Conservation (phyloP, 2,888 invertebrate species). For the Eupithecia pulchellata region DNA sequence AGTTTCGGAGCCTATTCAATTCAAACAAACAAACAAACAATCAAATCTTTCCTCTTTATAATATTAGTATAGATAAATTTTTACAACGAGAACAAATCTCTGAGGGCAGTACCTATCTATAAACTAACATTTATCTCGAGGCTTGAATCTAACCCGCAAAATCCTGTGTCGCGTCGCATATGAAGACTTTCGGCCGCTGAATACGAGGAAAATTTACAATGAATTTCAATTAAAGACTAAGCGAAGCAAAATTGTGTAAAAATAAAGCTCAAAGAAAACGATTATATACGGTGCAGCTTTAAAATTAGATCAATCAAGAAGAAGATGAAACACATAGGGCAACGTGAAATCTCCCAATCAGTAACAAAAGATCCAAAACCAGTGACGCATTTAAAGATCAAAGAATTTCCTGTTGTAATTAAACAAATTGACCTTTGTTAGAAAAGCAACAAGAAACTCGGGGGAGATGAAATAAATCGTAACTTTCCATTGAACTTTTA, state of each 20-base stretch:
- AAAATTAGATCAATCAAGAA: constrained; percentile 2
- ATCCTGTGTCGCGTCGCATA: no score
- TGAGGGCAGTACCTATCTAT: no score
- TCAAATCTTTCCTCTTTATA: no score
- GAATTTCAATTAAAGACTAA: no score
- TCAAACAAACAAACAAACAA: no score
- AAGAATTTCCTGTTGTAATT: not conserved
- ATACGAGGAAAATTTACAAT: no score
- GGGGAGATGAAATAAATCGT: constrained; percentile 1
- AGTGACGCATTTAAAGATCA: constrained; percentile 9
- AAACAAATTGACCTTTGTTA: constrained; percentile 12
- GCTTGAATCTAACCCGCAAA: no score
- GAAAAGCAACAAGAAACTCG: not conserved
- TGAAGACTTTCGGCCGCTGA: no score
- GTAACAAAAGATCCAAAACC: not conserved
- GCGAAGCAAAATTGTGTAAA: not conserved
- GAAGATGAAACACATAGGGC: not conserved
- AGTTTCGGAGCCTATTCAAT: no score
- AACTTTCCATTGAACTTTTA: constrained; percentile 18
- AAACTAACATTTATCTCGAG: no score
- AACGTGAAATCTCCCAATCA: not conserved
- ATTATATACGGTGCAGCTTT: not conserved
- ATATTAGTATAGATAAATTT: no score
- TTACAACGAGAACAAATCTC: not conserved
- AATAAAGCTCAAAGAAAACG: not conserved